phyloP scores from a whole-genome alignment of 2,797 vertebrate genomes.

The Lophius americanus region DNA sequence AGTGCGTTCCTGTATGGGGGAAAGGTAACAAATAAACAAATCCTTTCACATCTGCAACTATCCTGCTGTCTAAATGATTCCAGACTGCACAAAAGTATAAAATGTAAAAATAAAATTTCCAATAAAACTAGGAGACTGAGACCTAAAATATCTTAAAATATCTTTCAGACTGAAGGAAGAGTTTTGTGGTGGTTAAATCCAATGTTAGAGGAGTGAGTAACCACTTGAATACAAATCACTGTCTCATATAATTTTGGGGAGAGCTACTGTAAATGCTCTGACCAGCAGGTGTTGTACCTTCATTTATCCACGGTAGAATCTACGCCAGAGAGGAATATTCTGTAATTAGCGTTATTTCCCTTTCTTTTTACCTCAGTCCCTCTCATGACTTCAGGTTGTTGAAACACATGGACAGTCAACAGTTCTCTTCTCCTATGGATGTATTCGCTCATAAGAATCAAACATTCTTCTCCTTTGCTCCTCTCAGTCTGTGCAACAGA shows the following conservation, averaged over 20 bases:
- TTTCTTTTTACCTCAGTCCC: background rate
- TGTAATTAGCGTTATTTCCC: background rate
- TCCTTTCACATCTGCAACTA: slow-evolving; percentile 49
- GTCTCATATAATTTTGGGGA: slow-evolving; percentile 12
- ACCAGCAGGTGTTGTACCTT: slow-evolving; percentile 8
- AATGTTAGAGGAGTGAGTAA: slow-evolving; percentile 9
- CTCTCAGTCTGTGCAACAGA: slow-evolving; percentile 54
- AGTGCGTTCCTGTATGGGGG: slow-evolving; percentile 15
- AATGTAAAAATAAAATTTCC: slow-evolving; percentile 6
- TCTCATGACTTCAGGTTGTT: slow-evolving; percentile 25
- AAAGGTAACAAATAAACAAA: slow-evolving; percentile 51
- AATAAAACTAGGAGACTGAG: slow-evolving; percentile 31
- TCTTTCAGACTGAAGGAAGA: background rate
- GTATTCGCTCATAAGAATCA: slow-evolving; percentile 47
- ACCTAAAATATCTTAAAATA: background rate
- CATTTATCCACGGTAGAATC: background rate
- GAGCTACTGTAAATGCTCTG: slow-evolving; percentile 5
- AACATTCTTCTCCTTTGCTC: slow-evolving; percentile 43
- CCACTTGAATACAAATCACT: slow-evolving; percentile 24
- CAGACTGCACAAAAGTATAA: slow-evolving; percentile 47
- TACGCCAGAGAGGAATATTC: background rate
- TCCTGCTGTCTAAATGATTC: slow-evolving; percentile 51
- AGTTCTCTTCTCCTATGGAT: slow-evolving; percentile 32
- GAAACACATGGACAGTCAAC: slow-evolving; percentile 37
- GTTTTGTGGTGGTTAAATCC: slow-evolving; percentile 16